Evolutionary conservation across 1,140 invertebrate species (phyloP).

Genomic region (Drosophila pseudoobscura): DNA sequence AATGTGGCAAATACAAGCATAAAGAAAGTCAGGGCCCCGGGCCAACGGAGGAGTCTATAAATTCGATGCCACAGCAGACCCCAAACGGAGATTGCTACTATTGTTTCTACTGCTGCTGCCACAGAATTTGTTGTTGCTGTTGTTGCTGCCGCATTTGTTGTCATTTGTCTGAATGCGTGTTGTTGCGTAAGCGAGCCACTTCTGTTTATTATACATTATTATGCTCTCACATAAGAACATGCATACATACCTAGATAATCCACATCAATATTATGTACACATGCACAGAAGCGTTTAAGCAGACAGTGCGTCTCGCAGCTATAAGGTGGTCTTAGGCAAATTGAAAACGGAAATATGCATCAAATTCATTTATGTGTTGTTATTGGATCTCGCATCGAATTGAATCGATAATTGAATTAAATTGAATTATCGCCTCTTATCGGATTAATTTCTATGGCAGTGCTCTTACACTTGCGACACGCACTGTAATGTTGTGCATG

Average conservation of each 20-base stretch:
- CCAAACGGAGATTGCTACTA: conserved; percentile 37
- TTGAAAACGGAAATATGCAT: no score
- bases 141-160: conserved; percentile 25
- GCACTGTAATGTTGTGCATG: not conserved
- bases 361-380: no score
- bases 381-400: no score
- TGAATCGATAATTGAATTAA: no score
- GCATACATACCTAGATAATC: not conserved
- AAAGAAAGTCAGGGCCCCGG: conserved; percentile 31
- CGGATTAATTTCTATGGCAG: no score
- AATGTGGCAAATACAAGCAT: conserved; percentile 15
- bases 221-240: not conserved
- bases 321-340: not conserved
- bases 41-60: conserved; percentile 62
- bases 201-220: conserved; percentile 50
- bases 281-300: conserved; percentile 12
- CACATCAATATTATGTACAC: no score
- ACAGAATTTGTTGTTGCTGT: conserved; percentile 15
- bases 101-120: conserved; percentile 34
- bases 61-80: conserved; percentile 53
- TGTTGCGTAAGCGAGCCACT: conserved; percentile 55
- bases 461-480: conserved; percentile 2
- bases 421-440: no score
- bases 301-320: conserved; percentile 9
- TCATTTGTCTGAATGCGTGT: conserved; percentile 62